Conservation (phyloP, 2,888 invertebrate genomes). For the Athripsodes cinereus region DNA sequence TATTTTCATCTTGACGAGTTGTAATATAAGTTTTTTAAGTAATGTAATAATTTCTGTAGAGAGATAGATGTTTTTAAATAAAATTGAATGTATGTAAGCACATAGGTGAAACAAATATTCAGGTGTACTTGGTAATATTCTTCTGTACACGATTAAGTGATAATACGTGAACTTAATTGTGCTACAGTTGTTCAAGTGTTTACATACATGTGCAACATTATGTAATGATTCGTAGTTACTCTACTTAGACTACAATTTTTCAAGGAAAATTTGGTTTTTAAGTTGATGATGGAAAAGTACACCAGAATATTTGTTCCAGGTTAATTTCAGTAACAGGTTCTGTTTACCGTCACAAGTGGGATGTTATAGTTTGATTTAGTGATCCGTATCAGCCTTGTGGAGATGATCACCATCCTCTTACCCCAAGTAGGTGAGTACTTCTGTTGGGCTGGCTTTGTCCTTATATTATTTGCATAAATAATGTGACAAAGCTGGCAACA, state of each 20-base stretch:
- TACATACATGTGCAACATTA: neutral
- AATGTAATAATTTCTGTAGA: too few relatives aligned
- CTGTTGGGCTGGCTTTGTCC: slow-evolving; percentile 25
- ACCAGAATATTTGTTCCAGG: slow-evolving; percentile 28
- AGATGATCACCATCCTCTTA: slow-evolving; percentile 13
- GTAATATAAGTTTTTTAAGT: too few relatives aligned
- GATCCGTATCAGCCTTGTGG: slow-evolving; percentile 7
- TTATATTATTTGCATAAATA: slow-evolving; percentile 2
- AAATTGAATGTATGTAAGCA: neutral
- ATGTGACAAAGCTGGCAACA: slow-evolving; percentile 25
- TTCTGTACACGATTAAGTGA: too few relatives aligned
- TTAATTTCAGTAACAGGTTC: slow-evolving; percentile 24
- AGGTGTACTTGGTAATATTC: slow-evolving; percentile 16
- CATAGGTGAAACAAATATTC: slow-evolving; percentile 18
- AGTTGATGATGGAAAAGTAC: slow-evolving; percentile 18
- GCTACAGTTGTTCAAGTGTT: neutral
- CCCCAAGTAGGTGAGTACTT: slow-evolving; percentile 28
- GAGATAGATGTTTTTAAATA: too few relatives aligned
- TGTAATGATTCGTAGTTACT: neutral
- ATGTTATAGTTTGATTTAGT: slow-evolving; percentile 26
- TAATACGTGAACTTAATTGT: too few relatives aligned
- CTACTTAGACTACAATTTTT: neutral
- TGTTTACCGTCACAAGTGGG: slow-evolving; percentile 19
- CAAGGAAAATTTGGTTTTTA: neutral
- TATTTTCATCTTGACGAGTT: too few relatives aligned